Evolutionary conservation across 1,140 invertebrate species (phyloP).

Genomic region (Ceratina calcarata): DNA sequence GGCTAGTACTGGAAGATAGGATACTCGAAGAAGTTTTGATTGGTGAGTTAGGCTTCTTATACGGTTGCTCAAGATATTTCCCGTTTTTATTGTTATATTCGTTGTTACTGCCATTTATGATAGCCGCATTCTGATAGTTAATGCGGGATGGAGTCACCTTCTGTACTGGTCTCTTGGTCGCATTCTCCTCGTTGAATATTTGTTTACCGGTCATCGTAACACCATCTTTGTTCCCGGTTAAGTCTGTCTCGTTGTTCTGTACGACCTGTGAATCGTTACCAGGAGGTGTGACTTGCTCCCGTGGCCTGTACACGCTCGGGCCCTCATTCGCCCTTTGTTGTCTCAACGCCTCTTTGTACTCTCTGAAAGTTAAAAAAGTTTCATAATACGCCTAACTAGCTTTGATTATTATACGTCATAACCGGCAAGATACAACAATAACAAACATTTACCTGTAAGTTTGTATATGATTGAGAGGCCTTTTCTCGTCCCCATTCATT

Average conservation of each 20-base stretch:
- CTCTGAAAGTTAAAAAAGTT: constrained; percentile 80
- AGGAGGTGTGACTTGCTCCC: constrained; percentile 75
- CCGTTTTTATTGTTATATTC: constrained; percentile 74
- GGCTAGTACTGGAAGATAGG: constrained; percentile 71
- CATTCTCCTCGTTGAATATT: constrained; percentile 73
- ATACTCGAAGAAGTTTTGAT: constrained; percentile 82
- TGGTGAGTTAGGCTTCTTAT: constrained; percentile 87
- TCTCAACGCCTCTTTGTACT: constrained; percentile 93
- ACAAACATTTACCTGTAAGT: constrained; percentile 86
- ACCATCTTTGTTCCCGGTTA: constrained; percentile 50
- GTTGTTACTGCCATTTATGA: constrained; percentile 78
- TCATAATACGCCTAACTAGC: no score
- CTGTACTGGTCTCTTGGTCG: constrained; percentile 81
- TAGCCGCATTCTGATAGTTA: constrained; percentile 69
- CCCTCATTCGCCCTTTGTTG: constrained; percentile 90
- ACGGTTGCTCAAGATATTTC: constrained; percentile 77
- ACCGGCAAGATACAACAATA: no score
- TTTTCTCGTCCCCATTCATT: constrained; percentile 85
- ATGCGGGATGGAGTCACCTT: constrained; percentile 82
- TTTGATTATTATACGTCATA: no score
- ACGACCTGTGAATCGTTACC: constrained; percentile 60
- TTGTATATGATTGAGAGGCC: constrained; percentile 88
- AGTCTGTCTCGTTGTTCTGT: constrained; percentile 71
- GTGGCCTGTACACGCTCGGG: constrained; percentile 85
- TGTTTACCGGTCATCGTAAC: constrained; percentile 66